Evolutionary conservation across 2,888 invertebrate genomes (phyloP).

Genomic region (Epistrophe grossulariae): DNA sequence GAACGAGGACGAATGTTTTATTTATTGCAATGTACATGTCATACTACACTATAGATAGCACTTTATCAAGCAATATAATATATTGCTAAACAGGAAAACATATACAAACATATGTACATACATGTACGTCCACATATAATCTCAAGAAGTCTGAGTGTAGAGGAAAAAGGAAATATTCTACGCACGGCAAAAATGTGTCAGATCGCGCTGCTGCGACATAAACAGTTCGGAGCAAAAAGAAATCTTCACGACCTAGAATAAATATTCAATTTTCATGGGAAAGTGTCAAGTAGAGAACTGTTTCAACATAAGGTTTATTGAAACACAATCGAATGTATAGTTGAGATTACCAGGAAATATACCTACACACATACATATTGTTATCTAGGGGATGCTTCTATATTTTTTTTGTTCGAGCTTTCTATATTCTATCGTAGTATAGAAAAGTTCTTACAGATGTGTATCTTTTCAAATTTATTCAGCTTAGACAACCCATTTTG

Average conservation of each 20-base stretch:
- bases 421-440: too few species aligned
- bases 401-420: neutral
- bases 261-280: constrained; percentile 12
- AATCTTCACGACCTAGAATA: constrained; percentile 15
- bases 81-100: constrained; percentile 12
- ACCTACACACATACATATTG: neutral
- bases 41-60: neutral
- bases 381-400: neutral
- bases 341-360: constrained; percentile 24
- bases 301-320: constrained; percentile 26
- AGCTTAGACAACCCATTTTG: neutral
- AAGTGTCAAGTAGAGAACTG: constrained; percentile 15
- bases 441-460: constrained; percentile 10
- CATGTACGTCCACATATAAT: neutral
- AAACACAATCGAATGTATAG: constrained; percentile 26
- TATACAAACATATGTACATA: neutral
- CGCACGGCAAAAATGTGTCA: constrained; percentile 22
- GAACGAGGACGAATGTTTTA: constrained; percentile 22
- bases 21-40: constrained; percentile 7
- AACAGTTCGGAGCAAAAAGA: neutral
- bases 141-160: constrained; percentile 14
- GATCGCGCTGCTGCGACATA: neutral
- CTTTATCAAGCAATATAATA: constrained; percentile 16
- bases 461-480: constrained; percentile 20
- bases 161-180: neutral